These are phyloP conservation scores for Luidia sarsii DNA, from an alignment of 53 echinoderm and acorn worm species.

Conservation along the genomic window DNA sequence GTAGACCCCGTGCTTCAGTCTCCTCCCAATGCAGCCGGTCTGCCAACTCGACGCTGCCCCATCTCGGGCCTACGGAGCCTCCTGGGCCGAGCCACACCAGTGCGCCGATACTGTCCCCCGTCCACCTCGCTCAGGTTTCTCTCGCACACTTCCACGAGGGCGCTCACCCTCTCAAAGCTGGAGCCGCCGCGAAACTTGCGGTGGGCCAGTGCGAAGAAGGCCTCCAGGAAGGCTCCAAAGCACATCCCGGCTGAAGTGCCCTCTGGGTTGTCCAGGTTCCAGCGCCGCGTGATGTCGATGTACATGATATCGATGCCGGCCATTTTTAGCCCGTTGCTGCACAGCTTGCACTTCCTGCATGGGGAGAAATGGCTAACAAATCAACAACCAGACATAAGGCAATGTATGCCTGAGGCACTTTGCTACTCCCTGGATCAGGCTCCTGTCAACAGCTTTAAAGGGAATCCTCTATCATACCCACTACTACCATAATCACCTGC, in stretches of 20 bases:
- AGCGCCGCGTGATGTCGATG: slow-evolving; percentile 82
- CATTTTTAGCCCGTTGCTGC: slow-evolving; percentile 64
- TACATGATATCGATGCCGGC: slow-evolving; percentile 87
- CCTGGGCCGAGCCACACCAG: neutral
- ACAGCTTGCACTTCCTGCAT: slow-evolving; percentile 71
- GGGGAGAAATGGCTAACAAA: too few species aligned
- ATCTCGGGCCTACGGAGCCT: slow-evolving; percentile 44
- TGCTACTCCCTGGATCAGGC: too few species aligned
- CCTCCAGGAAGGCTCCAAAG: slow-evolving; percentile 85
- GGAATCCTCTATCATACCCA: neutral
- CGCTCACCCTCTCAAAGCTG: slow-evolving; percentile 64
- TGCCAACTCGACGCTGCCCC: slow-evolving; percentile 16
- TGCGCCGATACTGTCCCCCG: neutral
- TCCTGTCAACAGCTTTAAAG: too few species aligned
- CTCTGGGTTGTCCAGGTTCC: slow-evolving; percentile 69
- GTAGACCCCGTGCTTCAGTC: slow-evolving; percentile 21
- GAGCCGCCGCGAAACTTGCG: slow-evolving; percentile 61
- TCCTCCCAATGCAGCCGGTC: neutral
- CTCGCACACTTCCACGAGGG: slow-evolving; percentile 75
- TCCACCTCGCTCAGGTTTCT: slow-evolving; percentile 43
- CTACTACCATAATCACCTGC: too few species aligned
- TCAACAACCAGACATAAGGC: too few species aligned
- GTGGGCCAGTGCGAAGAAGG: slow-evolving; percentile 73
- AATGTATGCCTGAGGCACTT: too few species aligned
- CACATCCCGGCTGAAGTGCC: slow-evolving; percentile 72